Conservation (phyloP, 2,888 invertebrate species). For the Cantharis flavilabris region DNA sequence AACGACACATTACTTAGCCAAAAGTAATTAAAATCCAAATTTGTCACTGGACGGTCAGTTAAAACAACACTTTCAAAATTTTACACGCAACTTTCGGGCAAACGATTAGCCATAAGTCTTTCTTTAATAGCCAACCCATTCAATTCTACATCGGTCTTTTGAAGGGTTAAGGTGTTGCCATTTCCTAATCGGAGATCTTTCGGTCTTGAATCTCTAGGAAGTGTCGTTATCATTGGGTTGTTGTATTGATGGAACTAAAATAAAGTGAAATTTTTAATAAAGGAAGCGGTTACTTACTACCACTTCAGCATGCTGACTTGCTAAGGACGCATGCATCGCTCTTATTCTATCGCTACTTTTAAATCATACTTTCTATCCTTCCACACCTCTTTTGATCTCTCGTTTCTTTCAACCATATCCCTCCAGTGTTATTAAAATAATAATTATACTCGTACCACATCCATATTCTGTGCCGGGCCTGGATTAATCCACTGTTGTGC, state of each 20-base stretch:
- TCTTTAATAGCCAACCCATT: conserved; percentile 88
- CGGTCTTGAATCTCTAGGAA: conserved; percentile 62
- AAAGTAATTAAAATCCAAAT: conserved; percentile 3
- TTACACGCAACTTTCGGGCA: conserved; percentile 89
- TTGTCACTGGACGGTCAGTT: conserved; percentile 24
- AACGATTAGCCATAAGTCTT: conserved; percentile 82
- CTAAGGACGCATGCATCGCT: not conserved
- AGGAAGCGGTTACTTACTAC: not conserved
- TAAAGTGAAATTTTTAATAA: not conserved
- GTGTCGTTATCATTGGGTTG: conserved; percentile 61
- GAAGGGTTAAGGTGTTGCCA: conserved; percentile 60
- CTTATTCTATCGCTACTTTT: not conserved
- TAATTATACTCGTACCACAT: conserved; percentile 16
- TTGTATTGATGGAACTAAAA: conserved; percentile 56
- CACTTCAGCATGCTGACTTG: not conserved
- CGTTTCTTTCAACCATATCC: not conserved
- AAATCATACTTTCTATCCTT: not conserved
- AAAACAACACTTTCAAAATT: conserved; percentile 25
- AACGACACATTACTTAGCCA: conserved; percentile 6
- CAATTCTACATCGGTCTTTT: conserved; percentile 59
- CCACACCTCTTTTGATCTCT: not conserved
- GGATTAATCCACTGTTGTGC: conserved; percentile 58
- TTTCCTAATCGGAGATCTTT: conserved; percentile 56
- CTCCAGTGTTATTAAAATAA: not conserved
- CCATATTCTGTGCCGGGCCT: conserved; percentile 53